Base-by-base conservation (phyloP, 2,113 vertebrate species). In the Chlamydotis undulata region DNA sequence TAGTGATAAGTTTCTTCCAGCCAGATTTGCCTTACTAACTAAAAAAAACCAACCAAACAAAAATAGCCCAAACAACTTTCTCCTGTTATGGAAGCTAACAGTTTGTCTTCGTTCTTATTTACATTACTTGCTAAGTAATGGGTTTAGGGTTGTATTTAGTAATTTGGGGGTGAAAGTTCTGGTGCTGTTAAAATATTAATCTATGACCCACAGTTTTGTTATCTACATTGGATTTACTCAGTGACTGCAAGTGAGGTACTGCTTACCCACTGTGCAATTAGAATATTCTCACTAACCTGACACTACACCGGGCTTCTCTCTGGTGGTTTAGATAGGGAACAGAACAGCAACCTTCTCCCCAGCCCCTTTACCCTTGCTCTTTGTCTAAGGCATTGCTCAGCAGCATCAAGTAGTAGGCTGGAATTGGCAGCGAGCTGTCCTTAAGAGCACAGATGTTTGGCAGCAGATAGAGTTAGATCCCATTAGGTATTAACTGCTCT, bases 401-500 rank as follows among this genome's bases (percentile, higher is more conserved):
- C 69, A 47, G 69, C 0, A 1, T 77, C 56, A 50, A 89, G 64
- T 91, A 93, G 59, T n/a, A 89, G 39, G 78, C 93, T 78, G 49
- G 76, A 71, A 82, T 76, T 76, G 43, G 94, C 69, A 65, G 68
- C 0, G 1, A 83, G 71, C 31, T 61, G 59, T 8, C 57, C 47
- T 59, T 91, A 37, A 4, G 19, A 88, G 65, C 95, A 84, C 96
- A 97, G 96, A 97, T 96, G 94, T 96, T 97, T 97, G 95, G 95
- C 97, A 95, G 39, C 49, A 93, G 55, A 73, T 49, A 28, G 96
- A 95, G 90, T 76, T 29, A 73, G 43, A 85, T 53, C 23, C 39
- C 52, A 29, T 37, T 37, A 50, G 45, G 31, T 56, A 76, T 59
- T 78, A 88, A 75, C 74, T 82, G 68, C 74, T 93, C 19, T 45